Conservation (phyloP, 2,797 vertebrate genomes). For the Neosilurus hyrtlii region DNA sequence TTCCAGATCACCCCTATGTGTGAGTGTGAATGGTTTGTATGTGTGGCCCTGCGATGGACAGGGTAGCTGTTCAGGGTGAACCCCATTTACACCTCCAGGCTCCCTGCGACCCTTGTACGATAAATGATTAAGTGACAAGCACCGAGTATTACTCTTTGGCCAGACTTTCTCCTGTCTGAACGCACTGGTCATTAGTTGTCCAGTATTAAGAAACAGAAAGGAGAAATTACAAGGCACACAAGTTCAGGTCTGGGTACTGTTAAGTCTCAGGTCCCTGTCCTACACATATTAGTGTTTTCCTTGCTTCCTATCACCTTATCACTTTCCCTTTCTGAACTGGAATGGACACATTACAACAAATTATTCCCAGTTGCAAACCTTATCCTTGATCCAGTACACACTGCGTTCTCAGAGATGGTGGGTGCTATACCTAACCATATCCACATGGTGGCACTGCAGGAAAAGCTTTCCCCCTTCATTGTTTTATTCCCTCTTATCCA, state of each 20-base stretch:
- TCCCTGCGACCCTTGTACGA: too few relatives aligned
- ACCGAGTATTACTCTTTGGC: too few relatives aligned
- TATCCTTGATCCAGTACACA: background rate
- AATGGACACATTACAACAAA: background rate
- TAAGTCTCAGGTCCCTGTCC: background rate
- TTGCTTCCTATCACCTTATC: background rate
- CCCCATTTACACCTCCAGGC: too few relatives aligned
- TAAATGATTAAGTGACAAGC: too few relatives aligned
- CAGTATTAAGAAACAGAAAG: too few relatives aligned
- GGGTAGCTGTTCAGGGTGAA: too few relatives aligned
- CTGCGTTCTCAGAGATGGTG: background rate
- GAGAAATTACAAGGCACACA: too few relatives aligned
- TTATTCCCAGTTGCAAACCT: background rate
- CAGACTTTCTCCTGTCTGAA: too few relatives aligned
- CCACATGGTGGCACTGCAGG: constrained; percentile 71
- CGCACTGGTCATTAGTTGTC: too few relatives aligned
- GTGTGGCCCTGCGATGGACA: too few relatives aligned
- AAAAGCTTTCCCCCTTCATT: constrained; percentile 55
- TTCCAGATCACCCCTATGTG: too few relatives aligned
- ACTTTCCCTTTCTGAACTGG: background rate
- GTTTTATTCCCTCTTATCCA: background rate
- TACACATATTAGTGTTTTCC: background rate
- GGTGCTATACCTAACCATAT: background rate
- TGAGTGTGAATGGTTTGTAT: too few relatives aligned
- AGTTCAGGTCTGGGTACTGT: background rate